Conservation (phyloP, 2,888 invertebrate species). For the Acronicta alni region DNA sequence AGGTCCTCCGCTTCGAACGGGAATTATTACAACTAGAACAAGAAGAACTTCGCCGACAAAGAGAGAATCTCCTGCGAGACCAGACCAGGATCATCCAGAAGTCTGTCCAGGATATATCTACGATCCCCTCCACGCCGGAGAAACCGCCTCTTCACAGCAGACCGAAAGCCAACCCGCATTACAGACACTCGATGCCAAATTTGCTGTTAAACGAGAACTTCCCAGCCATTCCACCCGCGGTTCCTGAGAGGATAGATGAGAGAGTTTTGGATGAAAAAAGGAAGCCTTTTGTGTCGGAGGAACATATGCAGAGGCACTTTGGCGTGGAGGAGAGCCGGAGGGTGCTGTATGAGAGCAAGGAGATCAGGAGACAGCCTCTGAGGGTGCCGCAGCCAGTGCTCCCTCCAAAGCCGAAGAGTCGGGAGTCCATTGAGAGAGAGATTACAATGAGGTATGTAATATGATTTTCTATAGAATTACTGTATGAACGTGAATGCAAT, state of each 20-base stretch:
- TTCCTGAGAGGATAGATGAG: slow-evolving; percentile 64
- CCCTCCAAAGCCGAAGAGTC: slow-evolving; percentile 80
- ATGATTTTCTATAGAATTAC: not conserved
- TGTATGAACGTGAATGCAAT: not conserved
- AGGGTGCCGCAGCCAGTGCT: slow-evolving; percentile 68
- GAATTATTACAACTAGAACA: slow-evolving; percentile 94
- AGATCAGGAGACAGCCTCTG: slow-evolving; percentile 58
- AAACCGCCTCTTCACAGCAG: slow-evolving; percentile 73
- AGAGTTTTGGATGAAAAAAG: slow-evolving; percentile 75
- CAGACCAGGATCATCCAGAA: slow-evolving; percentile 90
- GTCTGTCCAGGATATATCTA: slow-evolving; percentile 91
- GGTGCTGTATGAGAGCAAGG: slow-evolving; percentile 76
- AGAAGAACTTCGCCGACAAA: slow-evolving; percentile 93
- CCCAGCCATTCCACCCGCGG: slow-evolving; percentile 63
- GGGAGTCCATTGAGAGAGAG: slow-evolving; percentile 84
- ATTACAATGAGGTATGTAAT: slow-evolving; percentile 84
- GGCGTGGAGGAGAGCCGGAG: slow-evolving; percentile 84
- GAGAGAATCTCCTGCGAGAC: slow-evolving; percentile 92
- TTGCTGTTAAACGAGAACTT: slow-evolving; percentile 77
- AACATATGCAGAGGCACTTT: slow-evolving; percentile 84
- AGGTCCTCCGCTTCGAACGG: slow-evolving; percentile 93
- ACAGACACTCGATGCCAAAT: slow-evolving; percentile 87
- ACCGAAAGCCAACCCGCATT: slow-evolving; percentile 67
- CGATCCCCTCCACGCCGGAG: slow-evolving; percentile 70
- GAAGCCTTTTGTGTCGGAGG: slow-evolving; percentile 84